A percentile compares a stretch with the other conserved stretches of the same genome.
These are phyloP conservation scores for Panthera uncia DNA, from an alignment of 2,113 vertebrate species.

Conservation along the genomic window DNA sequence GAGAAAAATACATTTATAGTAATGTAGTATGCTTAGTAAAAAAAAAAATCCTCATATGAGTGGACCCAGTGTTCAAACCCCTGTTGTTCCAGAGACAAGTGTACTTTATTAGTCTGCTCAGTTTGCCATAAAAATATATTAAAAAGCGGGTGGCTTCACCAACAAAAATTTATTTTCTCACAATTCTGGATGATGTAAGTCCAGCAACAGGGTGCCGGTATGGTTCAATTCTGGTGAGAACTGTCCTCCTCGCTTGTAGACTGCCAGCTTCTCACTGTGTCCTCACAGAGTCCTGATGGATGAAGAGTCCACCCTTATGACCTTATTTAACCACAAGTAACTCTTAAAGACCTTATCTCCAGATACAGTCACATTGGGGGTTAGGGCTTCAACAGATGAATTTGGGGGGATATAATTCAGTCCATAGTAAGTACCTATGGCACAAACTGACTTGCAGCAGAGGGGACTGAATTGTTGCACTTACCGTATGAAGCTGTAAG, in stretches of 20 bases:
- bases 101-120: neutral
- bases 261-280: neutral
- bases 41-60: neutral
- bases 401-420: neutral
- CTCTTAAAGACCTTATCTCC: neutral
- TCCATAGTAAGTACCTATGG: neutral
- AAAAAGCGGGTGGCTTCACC: neutral
- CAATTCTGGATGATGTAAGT: neutral
- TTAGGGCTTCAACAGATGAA: neutral
- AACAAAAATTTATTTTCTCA: neutral
- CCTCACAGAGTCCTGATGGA: neutral
- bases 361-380: neutral
- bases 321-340: neutral
- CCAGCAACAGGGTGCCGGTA: neutral
- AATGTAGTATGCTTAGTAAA: neutral
- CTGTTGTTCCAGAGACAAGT: neutral
- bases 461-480: neutral
- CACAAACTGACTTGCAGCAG: neutral
- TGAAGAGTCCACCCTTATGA: neutral
- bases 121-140: neutral
- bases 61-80: neutral
- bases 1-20: neutral
- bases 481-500: neutral
- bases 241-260: neutral
- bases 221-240: neutral